Evolutionary conservation across 2,113 vertebrate genomes (phyloP).

Genomic region (Kryptolebias marmoratus): DNA sequence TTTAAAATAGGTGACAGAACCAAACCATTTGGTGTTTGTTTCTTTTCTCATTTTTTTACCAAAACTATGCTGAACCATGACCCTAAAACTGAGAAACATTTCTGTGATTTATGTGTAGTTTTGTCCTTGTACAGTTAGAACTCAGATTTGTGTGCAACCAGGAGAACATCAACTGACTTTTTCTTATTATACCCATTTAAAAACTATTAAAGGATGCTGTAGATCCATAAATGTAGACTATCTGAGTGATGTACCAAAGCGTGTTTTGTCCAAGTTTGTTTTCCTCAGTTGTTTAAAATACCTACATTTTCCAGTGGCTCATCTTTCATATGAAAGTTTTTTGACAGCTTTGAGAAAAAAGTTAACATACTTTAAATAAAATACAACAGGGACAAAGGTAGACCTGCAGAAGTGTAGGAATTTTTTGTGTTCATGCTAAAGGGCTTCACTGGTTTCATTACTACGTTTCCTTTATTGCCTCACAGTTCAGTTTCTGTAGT

Average conservation of each 20-base stretch:
- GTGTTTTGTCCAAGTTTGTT: constrained; percentile 56
- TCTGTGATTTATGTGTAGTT: background rate
- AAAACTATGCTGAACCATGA: too few relatives aligned
- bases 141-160: background rate
- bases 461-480: constrained; percentile 53
- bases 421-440: constrained; percentile 51
- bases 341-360: constrained; percentile 53
- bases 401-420: constrained; percentile 54
- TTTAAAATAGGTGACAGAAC: too few relatives aligned
- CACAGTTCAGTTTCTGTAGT: background rate
- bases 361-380: constrained; percentile 57
- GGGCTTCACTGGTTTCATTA: constrained; percentile 51
- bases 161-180: background rate
- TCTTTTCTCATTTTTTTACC: too few relatives aligned
- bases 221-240: background rate
- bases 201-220: background rate
- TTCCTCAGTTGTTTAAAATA: constrained; percentile 18
- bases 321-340: constrained; percentile 49
- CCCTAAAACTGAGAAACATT: too few relatives aligned
- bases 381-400: constrained; percentile 42
- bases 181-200: background rate
- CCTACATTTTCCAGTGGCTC: constrained; percentile 36
- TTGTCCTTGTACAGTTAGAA: background rate
- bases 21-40: too few relatives aligned
- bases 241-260: constrained; percentile 42